A percentile compares a stretch with the other conserved stretches of the same genome.
Evolutionary conservation across 2,113 vertebrate genomes (phyloP).

Genomic region (Trachemys scripta): DNA sequence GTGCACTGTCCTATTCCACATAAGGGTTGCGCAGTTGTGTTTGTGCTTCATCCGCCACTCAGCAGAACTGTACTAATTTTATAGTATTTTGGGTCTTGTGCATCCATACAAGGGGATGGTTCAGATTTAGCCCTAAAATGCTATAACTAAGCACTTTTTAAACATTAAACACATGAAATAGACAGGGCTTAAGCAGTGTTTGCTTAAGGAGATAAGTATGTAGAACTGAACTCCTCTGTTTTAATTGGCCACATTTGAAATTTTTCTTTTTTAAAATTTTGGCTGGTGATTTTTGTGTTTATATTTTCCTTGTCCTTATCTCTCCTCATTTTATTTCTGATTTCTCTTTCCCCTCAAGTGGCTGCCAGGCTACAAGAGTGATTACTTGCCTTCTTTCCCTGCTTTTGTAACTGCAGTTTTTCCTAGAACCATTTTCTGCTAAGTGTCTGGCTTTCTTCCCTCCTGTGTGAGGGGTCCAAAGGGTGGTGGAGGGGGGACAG

Average conservation of each 20-base stretch:
- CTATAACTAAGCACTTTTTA: not conserved
- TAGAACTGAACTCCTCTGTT: not conserved
- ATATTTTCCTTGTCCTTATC: not conserved
- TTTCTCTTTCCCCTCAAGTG: not conserved
- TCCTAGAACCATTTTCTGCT: not conserved
- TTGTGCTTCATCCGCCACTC: not conserved
- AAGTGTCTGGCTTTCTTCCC: not conserved
- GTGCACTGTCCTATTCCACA: not conserved
- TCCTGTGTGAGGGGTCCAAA: not conserved
- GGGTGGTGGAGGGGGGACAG: fast-evolving
- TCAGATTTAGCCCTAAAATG: not conserved
- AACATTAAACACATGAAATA: not conserved
- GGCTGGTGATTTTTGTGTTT: not conserved
- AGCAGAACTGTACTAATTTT: not conserved
- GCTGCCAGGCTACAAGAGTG: not conserved
- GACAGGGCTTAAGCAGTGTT: not conserved
- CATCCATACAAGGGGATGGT: not conserved
- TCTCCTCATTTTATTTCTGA: not conserved
- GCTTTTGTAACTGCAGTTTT: not conserved
- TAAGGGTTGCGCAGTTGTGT: not conserved
- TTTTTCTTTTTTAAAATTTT: not conserved
- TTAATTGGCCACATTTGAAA: not conserved
- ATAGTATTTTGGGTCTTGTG: not conserved
- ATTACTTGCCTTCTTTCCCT: not conserved
- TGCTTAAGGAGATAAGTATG: not conserved